Percentiles rank a stretch among this genome's conserved stretches.
Evolutionary conservation across 92 coral and sea anemone genomes (phyloP).

Genomic region (Zoanthus sociatus): DNA sequence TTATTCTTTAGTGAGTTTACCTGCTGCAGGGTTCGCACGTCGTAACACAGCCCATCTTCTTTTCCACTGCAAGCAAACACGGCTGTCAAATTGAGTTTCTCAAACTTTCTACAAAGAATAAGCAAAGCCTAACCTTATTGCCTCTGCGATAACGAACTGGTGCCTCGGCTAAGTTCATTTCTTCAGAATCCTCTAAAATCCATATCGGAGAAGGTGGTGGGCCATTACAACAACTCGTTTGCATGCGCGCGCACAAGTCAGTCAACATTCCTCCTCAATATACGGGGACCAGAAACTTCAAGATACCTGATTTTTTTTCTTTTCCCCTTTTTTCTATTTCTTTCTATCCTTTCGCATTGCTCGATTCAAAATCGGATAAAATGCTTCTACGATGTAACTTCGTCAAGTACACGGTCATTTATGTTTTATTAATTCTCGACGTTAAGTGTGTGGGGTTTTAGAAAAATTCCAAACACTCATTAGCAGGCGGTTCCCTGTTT

Average conservation of each 20-base stretch:
- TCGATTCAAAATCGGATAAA: not conserved
- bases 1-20: constrained; percentile 51
- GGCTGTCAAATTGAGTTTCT: constrained; percentile 26
- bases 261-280: constrained; percentile 78
- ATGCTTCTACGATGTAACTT: not conserved
- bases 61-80: constrained; percentile 90
- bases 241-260: constrained; percentile 90
- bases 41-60: constrained; percentile 96
- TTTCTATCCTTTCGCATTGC: not conserved
- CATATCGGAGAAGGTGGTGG: constrained; percentile 62
- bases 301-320: not conserved
- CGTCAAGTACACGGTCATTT: constrained; percentile 7
- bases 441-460: constrained; percentile 31
- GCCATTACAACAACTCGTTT: constrained; percentile 46
- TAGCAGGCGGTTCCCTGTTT: constrained; percentile 20
- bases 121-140: constrained; percentile 71
- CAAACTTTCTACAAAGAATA: constrained; percentile 3
- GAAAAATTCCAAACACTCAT: constrained; percentile 32
- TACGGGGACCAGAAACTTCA: not conserved
- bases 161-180: constrained; percentile 85
- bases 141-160: constrained; percentile 84
- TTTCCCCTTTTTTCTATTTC: not conserved
- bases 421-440: constrained; percentile 12
- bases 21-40: constrained; percentile 96
- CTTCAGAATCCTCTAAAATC: constrained; percentile 61